These are phyloP conservation scores for Aspidiotus rigidus DNA, from an alignment of 2,888 invertebrate species.

Conservation along the genomic window DNA sequence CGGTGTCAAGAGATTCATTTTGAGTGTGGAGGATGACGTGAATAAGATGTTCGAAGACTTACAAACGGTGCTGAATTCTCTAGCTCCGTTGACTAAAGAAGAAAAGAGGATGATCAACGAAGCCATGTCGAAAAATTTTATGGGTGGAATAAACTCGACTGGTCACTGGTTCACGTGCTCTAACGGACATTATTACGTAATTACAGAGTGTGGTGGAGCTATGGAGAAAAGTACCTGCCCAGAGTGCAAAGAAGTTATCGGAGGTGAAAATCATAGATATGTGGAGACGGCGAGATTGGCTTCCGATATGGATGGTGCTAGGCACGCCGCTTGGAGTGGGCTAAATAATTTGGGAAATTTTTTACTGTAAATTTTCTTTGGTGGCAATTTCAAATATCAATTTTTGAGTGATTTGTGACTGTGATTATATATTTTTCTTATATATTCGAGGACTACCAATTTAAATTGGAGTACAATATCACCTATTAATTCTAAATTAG, in stretches of 20 bases:
- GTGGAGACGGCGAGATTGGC: slow-evolving; percentile 46
- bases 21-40: slow-evolving; percentile 35
- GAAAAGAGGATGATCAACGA: slow-evolving; percentile 48
- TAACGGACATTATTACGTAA: slow-evolving; percentile 58
- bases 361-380: too few species aligned
- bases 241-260: slow-evolving; percentile 52
- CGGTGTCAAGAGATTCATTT: slow-evolving; percentile 36
- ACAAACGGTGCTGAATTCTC: slow-evolving; percentile 34
- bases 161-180: slow-evolving; percentile 65
- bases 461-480: too few species aligned
- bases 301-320: slow-evolving; percentile 50
- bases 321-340: slow-evolving; percentile 46
- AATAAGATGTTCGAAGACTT: slow-evolving; percentile 36
- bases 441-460: too few species aligned
- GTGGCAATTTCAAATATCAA: too few species aligned
- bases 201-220: slow-evolving; percentile 60
- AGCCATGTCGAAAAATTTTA: slow-evolving; percentile 35
- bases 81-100: slow-evolving; percentile 41
- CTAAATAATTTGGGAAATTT: too few species aligned
- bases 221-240: slow-evolving; percentile 47
- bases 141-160: slow-evolving; percentile 43
- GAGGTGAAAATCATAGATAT: slow-evolving; percentile 48
- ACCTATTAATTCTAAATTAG: too few species aligned
- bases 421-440: too few species aligned
- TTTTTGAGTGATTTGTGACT: too few species aligned